phyloP scores from a whole-genome alignment of 2,113 vertebrate species.

The Callipepla californica region DNA sequence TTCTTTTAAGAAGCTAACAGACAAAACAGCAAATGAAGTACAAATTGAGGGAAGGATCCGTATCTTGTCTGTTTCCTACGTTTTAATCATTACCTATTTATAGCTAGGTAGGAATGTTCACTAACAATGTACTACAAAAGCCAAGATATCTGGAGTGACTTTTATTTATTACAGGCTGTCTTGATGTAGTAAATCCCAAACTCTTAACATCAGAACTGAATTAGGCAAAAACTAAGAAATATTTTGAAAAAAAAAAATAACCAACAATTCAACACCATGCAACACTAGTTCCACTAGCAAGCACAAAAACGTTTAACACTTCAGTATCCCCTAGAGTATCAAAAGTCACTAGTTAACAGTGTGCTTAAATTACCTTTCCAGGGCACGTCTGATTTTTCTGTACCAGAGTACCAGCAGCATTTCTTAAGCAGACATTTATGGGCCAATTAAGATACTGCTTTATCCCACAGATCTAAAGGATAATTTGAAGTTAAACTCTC shows the following conservation, averaged over 20 bases:
- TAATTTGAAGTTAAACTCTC: neutral
- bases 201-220: neutral
- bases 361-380: neutral
- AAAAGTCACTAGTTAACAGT: neutral
- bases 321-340: neutral
- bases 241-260: neutral
- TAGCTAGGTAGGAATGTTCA: neutral
- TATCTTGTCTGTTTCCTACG: neutral
- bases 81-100: neutral
- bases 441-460: neutral
- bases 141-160: neutral
- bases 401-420: neutral
- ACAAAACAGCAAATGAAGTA: conserved; percentile 52
- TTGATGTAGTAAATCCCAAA: neutral
- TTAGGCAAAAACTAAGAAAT: neutral
- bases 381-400: neutral
- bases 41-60: neutral
- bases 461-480: neutral
- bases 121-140: neutral
- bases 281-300: neutral
- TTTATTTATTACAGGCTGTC: neutral
- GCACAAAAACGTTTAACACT: neutral
- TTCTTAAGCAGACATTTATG: neutral
- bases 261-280: neutral
- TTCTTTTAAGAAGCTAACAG: conserved; percentile 43